These are phyloP conservation scores for Tipula helvola DNA, from an alignment of 2,888 invertebrate genomes.

Conservation along the genomic window DNA sequence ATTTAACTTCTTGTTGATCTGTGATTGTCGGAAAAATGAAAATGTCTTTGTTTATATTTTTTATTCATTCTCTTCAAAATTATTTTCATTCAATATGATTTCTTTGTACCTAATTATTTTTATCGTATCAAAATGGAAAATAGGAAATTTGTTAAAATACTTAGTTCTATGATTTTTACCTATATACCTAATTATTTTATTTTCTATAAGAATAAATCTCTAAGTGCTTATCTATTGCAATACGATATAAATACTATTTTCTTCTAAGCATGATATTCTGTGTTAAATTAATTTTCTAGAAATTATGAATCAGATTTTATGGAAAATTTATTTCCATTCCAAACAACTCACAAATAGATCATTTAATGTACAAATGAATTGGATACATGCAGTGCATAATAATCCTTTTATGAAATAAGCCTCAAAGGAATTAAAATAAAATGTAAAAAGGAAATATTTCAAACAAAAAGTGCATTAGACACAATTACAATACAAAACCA, in stretches of 20 bases:
- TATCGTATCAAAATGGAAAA: background rate
- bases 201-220: background rate
- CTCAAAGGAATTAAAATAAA: background rate
- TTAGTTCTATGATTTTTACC: background rate
- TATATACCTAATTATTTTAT: background rate
- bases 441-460: background rate
- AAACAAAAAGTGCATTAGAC: background rate
- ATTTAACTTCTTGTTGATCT: background rate
- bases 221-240: background rate
- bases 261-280: background rate
- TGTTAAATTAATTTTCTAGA: background rate
- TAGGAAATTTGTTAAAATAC: too few species aligned
- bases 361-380: background rate
- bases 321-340: background rate
- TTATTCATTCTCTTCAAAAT: background rate
- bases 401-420: background rate
- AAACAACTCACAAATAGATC: background rate
- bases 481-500: background rate
- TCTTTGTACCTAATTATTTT: background rate
- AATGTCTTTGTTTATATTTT: background rate
- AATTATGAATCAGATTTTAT: too few species aligned
- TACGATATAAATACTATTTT: background rate
- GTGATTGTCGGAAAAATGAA: background rate
- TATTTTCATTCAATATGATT: background rate
- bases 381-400: background rate